These are phyloP conservation scores for Paraescarpia echinospica DNA, from an alignment of 1,140 invertebrate species.

Conservation along the genomic window DNA sequence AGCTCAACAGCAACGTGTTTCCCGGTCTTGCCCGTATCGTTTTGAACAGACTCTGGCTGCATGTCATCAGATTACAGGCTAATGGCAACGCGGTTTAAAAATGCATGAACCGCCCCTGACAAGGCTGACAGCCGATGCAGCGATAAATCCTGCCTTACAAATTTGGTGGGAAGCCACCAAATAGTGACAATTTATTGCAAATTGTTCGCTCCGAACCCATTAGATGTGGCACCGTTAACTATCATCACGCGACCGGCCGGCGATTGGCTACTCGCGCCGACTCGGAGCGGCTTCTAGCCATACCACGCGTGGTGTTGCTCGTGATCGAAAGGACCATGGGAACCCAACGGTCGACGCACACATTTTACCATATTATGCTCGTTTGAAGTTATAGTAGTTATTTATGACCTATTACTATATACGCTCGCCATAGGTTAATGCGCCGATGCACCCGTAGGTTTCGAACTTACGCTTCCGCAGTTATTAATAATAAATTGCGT, in stretches of 20 bases:
- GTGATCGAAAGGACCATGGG: background rate
- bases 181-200: background rate
- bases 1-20: background rate
- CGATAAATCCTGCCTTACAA: background rate
- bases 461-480: background rate
- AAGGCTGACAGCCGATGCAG: background rate
- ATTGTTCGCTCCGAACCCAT: background rate
- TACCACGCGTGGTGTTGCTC: background rate
- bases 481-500: background rate
- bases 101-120: background rate
- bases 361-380: background rate
- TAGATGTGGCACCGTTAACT: background rate
- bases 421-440: background rate
- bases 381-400: background rate
- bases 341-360: background rate
- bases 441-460: no score
- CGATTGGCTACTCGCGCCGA: background rate
- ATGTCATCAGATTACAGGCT: background rate
- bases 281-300: background rate
- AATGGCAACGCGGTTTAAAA: background rate
- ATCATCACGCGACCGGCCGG: background rate
- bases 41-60: background rate
- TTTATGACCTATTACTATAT: slow-evolving; percentile 2
- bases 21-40: background rate
- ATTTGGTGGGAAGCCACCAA: background rate